Evolutionary conservation across 2,797 vertebrate genomes (phyloP), one percentile per base, ranked within the genome.

Genomic region (Tangara arthus): DNA sequence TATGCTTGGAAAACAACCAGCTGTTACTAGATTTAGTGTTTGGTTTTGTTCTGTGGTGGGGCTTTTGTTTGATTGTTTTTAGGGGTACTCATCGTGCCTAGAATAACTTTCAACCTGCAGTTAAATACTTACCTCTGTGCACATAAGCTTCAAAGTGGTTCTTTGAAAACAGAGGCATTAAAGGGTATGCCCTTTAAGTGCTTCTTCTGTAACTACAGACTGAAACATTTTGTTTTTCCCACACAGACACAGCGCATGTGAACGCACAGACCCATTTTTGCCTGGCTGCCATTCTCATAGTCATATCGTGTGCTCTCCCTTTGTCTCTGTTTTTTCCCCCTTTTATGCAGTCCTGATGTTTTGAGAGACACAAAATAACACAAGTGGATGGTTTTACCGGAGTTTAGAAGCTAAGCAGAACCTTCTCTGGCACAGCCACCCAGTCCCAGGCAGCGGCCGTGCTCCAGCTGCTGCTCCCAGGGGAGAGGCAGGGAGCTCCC

Each of bases 91-190:
- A 72, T 89, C 28, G 24, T 27, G 65, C 34, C 75, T 86, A 46
- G 59, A 97, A 94, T 72, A 96, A 95, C 37, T 88, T 77, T 50
- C 37, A 95, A 59, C n/a, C 32, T 76, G 57, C 80, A 65, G 77
- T 90, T 93, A 96, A 96, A 95, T 80, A 91, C 57, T 87, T 90
- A 46, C 49, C 72, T 91, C 82, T 66, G 56, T 82, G 64, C 78
- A 96, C 79, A 3, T 30, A 39, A 92, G 55, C 63, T 87, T 83
- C 19, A 66, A 90, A 66, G 65, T 57, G 44, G 18, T 65, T 93
- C 73, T 90, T 94, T 87, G 95, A 93, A 96, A 96, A 79, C 19
- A 93, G 32, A 93, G 41, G 87, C 35, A 90, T 75, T 94, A 73
- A 76, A 94, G 0, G 5, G 22, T 55, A 37, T 28, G 59, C 15